phyloP scores from a whole-genome alignment of 2,113 vertebrate genomes.

The Brienomyrus longianalis region DNA sequence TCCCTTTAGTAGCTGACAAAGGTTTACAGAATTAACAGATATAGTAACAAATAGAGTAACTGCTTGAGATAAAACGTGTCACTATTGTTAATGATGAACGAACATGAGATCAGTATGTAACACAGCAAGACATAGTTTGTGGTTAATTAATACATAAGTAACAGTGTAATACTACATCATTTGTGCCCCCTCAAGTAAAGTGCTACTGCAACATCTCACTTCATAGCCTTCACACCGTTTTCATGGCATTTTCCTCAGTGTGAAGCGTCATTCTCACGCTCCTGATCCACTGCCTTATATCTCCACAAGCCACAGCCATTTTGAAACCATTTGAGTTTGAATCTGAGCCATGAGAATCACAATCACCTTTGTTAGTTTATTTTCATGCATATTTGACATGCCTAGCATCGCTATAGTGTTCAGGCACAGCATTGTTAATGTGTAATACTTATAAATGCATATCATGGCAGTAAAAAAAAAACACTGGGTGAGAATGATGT shows the following conservation, averaged over 20 bases:
- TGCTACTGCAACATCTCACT: not conserved
- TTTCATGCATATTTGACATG: not conserved
- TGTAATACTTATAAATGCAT: not conserved
- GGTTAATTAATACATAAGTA: not conserved
- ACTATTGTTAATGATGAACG: not conserved
- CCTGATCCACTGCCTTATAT: not conserved
- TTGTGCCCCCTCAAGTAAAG: not conserved
- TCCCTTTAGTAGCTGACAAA: not conserved
- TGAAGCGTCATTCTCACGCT: not conserved
- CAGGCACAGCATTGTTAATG: not conserved
- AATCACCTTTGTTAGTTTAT: not conserved
- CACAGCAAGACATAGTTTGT: not conserved
- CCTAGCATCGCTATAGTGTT: not conserved
- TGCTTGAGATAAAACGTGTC: no score
- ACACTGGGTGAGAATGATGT: not conserved
- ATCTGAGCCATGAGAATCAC: not conserved
- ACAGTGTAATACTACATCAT: not conserved
- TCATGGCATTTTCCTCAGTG: not conserved
- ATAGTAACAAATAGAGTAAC: not conserved
- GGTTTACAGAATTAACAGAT: not conserved
- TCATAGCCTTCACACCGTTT: not conserved
- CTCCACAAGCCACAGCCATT: not conserved
- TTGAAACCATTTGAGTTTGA: not conserved
- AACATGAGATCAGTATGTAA: not conserved
- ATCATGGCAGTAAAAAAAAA: not conserved